Evolutionary conservation across 2,888 invertebrate species (phyloP), one percentile per base, ranked within the genome.

Genomic region (Tryphoninae sp.): DNA sequence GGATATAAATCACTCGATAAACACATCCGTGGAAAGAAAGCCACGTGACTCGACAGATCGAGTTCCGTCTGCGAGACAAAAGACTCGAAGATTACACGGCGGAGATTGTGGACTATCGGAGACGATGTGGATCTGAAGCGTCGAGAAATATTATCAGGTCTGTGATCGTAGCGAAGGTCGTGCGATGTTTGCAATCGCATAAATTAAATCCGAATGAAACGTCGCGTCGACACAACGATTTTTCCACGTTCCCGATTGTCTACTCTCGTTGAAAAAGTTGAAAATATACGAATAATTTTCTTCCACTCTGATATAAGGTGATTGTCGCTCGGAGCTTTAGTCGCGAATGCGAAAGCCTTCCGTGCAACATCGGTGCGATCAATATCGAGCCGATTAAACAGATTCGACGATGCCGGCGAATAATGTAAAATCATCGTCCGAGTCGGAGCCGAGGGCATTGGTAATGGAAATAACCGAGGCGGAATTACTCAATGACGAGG

Each of bases 401-500:
- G 6, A 16, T 13, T 16, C 11, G 11, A 72, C 11, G 42, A 53
- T 61, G 40, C 23, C 49, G 33, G 16, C 51, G 9, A 74, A 16
- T 23, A 13, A 59, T 16, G 55, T 13, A n/a, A 23, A 62, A 13
- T 19, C 49, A 26, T 55, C 55, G 58, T 68, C 55, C 64, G 45
- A 23, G 11, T 9, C 2, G 45, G 9, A 22, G 45, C 55, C 3
- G 64, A 33, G 4, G n/a, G 61, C 26, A 67, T 23, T 1, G 26
- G 22, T 22, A 19, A 42, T 16, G 2, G 58, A 49, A 59, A 42
- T 51, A 2, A 40, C 8, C 49, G 61, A 51, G 13, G 22, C 58
- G 0, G 62, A 73, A 22, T 59, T 83, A 0, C 68, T 88, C 8
- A 68, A 62, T 61, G 83, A 87, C 67, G 19, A 72, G 13, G 87